phyloP scores from a whole-genome alignment of 2,888 invertebrate genomes.

The Pardosa pseudoannulata region DNA sequence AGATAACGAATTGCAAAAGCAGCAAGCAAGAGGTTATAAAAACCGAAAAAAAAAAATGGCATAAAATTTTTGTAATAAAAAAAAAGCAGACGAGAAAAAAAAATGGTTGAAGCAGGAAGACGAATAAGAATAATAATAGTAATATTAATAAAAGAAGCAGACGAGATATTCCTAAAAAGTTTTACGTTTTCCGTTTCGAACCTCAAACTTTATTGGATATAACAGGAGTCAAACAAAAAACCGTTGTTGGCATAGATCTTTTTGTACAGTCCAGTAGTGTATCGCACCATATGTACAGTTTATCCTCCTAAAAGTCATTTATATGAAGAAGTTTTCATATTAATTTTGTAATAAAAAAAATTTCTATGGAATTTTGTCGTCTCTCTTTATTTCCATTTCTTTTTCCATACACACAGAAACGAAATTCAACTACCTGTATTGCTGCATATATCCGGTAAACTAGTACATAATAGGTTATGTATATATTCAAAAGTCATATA shows the following conservation, averaged over 20 bases:
- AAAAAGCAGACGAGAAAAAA: too few species aligned
- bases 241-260: constrained; percentile 57
- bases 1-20: constrained; percentile 6
- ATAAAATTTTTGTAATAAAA: too few species aligned
- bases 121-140: too few species aligned
- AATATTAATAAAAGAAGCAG: neutral
- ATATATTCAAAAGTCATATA: too few species aligned
- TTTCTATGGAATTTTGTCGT: constrained; percentile 14
- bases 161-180: constrained; percentile 34
- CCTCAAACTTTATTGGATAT: constrained; percentile 23
- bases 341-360: constrained; percentile 71
- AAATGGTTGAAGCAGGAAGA: too few species aligned
- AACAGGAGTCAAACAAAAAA: constrained; percentile 16
- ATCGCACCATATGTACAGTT: constrained; percentile 70
- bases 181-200: constrained; percentile 29
- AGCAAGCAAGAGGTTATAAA: too few species aligned
- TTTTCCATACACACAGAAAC: too few species aligned
- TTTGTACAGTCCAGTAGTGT: constrained; percentile 68
- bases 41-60: neutral
- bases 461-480: too few species aligned
- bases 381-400: too few species aligned
- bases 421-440: too few species aligned
- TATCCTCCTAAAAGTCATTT: constrained; percentile 70
- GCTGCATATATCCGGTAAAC: too few species aligned
- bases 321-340: constrained; percentile 72